A percentile compares a stretch with the other conserved stretches of the same genome.
Conservation (phyloP, 1,140 invertebrate species). For the Drosophila truncata region DNA sequence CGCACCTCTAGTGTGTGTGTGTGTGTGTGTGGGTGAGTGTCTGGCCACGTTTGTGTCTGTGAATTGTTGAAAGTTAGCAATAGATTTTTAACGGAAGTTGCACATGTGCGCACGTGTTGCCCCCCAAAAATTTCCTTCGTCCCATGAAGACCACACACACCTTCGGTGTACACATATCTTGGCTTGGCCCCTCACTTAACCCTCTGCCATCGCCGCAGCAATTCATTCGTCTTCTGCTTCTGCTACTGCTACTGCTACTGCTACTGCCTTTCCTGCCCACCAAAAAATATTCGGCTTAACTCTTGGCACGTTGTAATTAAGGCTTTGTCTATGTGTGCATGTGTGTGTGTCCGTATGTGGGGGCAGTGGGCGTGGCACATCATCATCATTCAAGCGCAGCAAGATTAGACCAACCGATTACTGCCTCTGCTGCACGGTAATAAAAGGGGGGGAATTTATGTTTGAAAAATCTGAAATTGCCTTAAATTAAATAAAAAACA, state of each 20-base stretch:
- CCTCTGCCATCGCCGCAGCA: slow-evolving; percentile 20
- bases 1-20: slow-evolving; percentile 38
- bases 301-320: slow-evolving; percentile 75
- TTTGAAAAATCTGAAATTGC: no score
- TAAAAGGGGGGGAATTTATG: background rate
- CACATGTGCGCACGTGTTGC: slow-evolving; percentile 81
- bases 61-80: slow-evolving; percentile 83
- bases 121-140: slow-evolving; percentile 41
- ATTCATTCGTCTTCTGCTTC: slow-evolving; percentile 44
- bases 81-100: slow-evolving; percentile 83
- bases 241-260: no score
- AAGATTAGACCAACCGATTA: slow-evolving; percentile 77
- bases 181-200: background rate
- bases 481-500: no score
- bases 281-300: slow-evolving; percentile 55
- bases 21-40: slow-evolving; percentile 23
- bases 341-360: background rate
- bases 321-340: slow-evolving; percentile 49
- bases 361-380: slow-evolving; percentile 70
- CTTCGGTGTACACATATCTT: slow-evolving; percentile 20
- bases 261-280: slow-evolving; percentile 21
- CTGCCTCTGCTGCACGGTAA: slow-evolving; percentile 35
- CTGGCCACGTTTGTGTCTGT: slow-evolving; percentile 49
- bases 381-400: slow-evolving; percentile 81
- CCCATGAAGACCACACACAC: slow-evolving; percentile 20